Percentiles rank a stretch among this genome's conserved stretches.
phyloP scores from a whole-genome alignment of 2,888 invertebrate species.

The Pandemis heparana region DNA sequence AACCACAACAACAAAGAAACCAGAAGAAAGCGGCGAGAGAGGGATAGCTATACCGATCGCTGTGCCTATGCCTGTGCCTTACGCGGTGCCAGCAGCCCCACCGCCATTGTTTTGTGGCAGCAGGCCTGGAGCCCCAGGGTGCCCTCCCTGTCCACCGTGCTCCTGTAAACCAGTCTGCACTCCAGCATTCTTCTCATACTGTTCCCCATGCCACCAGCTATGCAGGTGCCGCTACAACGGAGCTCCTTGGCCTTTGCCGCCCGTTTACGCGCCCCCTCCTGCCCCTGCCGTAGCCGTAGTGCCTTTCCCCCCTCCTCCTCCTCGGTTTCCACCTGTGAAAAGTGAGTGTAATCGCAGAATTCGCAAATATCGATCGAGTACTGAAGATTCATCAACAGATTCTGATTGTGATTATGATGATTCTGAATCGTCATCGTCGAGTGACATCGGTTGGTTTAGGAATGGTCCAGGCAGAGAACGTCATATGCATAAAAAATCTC shows the following conservation, averaged over 20 bases:
- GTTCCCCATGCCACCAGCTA: conserved; percentile 71
- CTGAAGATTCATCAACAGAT: neutral
- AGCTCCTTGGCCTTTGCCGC: conserved; percentile 48
- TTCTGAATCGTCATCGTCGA: conserved; percentile 12
- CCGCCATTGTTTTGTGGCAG: conserved; percentile 49
- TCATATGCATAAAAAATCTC: neutral
- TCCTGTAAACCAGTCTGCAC: conserved; percentile 68
- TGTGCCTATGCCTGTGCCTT: conserved; percentile 55
- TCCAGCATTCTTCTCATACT: conserved; percentile 73
- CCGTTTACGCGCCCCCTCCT: conserved; percentile 35
- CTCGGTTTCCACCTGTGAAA: conserved; percentile 1
- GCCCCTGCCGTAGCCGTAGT: conserved; percentile 49
- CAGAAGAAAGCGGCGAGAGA: neutral
- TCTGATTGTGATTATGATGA: conserved; percentile 41
- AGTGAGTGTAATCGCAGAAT: neutral
- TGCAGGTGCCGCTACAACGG: conserved; percentile 64
- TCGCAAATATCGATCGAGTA: neutral
- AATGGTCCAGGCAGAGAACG: neutral
- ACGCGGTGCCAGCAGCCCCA: conserved; percentile 57
- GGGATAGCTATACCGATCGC: conserved; percentile 3
- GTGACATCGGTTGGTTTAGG: neutral
- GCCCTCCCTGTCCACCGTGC: conserved; percentile 75
- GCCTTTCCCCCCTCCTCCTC: conserved; percentile 45
- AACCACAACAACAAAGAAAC: neutral
- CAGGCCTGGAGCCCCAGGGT: conserved; percentile 47